Conservation (phyloP, 2,113 vertebrate genomes). For the Probosciger aterrimus region DNA sequence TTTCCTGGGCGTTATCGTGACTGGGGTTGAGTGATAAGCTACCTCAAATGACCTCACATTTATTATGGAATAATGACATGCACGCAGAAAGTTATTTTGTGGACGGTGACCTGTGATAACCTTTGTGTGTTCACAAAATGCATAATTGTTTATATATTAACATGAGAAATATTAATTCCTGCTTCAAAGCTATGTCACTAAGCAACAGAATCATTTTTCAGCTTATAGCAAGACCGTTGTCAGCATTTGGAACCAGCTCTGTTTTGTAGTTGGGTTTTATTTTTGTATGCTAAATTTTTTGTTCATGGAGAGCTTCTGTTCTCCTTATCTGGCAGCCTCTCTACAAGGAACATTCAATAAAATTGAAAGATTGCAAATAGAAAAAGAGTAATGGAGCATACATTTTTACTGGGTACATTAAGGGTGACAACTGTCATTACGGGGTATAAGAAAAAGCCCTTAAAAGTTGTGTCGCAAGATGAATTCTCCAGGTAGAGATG, state of each 20-base stretch:
- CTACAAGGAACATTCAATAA: background rate
- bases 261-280: constrained; percentile 20
- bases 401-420: background rate
- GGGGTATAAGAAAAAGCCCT: background rate
- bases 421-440: background rate
- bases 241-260: constrained; percentile 7
- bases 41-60: background rate
- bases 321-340: background rate
- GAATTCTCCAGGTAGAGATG: background rate
- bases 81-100: background rate
- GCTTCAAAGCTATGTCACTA: constrained; percentile 22
- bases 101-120: background rate
- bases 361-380: background rate
- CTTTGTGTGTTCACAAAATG: background rate
- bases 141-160: background rate
- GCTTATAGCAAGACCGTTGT: background rate
- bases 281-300: background rate
- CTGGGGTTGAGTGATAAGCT: background rate
- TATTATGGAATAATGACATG: background rate
- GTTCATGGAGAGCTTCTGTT: background rate
- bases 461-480: background rate
- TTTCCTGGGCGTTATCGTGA: background rate
- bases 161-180: constrained; percentile 34
- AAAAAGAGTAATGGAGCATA: background rate
- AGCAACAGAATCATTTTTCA: constrained; percentile 40